A percentile compares a stretch with the other conserved stretches of the same genome.
phyloP scores from a whole-genome alignment of 2,888 invertebrate species.

The Hydriomena furcata region DNA sequence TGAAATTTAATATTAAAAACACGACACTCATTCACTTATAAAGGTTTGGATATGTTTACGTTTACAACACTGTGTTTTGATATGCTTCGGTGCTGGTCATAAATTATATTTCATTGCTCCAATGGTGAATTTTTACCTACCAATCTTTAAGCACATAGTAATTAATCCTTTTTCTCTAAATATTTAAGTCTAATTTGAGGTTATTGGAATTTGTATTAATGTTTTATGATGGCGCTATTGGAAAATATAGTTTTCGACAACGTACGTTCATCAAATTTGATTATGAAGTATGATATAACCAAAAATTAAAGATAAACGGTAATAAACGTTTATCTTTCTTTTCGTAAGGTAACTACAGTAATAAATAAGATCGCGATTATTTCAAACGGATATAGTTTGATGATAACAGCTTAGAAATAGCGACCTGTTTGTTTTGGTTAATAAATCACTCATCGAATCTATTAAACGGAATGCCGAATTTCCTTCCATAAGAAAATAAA shows the following conservation, averaged over 20 bases:
- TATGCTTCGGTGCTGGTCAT: constrained; percentile 54
- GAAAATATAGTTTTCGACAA: neutral
- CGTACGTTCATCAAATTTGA: constrained; percentile 5
- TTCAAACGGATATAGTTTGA: constrained; percentile 11
- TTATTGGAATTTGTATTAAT: no score
- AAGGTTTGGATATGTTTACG: constrained; percentile 51
- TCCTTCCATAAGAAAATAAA: constrained; percentile 1
- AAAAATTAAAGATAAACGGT: constrained; percentile 1
- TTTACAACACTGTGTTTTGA: constrained; percentile 53
- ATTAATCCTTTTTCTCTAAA: no score
- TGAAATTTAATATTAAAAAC: constrained; percentile 17
- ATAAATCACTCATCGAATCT: constrained; percentile 17
- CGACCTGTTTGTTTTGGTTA: constrained; percentile 12
- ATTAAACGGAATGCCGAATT: neutral
- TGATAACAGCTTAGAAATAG: constrained; percentile 3
- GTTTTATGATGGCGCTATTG: constrained; percentile 5
- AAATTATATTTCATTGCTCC: constrained; percentile 56
- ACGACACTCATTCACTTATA: constrained; percentile 38
- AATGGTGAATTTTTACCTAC: constrained; percentile 35
- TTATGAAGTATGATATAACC: constrained; percentile 3
- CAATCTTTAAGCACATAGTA: no score
- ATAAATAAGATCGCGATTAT: constrained; percentile 11
- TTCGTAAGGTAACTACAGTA: no score
- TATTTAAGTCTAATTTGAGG: no score
- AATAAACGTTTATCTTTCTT: neutral